A percentile compares a stretch with the other conserved stretches of the same genome.
These are phyloP conservation scores for Phyto melanocephala DNA, from an alignment of 2,888 invertebrate genomes.

Conservation along the genomic window DNA sequence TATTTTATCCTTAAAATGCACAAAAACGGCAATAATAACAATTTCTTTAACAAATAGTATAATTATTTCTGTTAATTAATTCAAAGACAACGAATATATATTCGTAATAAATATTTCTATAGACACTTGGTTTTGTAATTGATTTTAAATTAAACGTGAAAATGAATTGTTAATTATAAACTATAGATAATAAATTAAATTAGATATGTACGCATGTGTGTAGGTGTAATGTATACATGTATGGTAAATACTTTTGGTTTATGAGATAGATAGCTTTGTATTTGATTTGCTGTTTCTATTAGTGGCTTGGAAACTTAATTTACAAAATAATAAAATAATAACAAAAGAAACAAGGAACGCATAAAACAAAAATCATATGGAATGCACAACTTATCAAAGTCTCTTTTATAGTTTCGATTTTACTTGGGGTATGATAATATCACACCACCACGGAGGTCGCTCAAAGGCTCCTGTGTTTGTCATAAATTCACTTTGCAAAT, in stretches of 20 bases:
- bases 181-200: too few species aligned
- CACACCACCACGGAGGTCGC: slow-evolving; percentile 87
- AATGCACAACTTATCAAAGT: not conserved
- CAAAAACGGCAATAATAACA: slow-evolving; percentile 56
- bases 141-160: not conserved
- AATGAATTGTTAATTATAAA: too few species aligned
- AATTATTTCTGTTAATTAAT: slow-evolving; percentile 32
- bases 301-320: not conserved
- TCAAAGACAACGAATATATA: not conserved
- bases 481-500: slow-evolving; percentile 86
- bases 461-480: slow-evolving; percentile 85
- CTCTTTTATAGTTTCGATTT: slow-evolving; percentile 75
- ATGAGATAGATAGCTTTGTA: not conserved
- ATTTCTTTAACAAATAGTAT: slow-evolving; percentile 37
- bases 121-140: not conserved
- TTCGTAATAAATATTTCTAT: not conserved
- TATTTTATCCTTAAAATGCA: slow-evolving; percentile 26
- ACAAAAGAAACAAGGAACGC: not conserved
- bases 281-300: not conserved
- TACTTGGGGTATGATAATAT: slow-evolving; percentile 78
- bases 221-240: not conserved
- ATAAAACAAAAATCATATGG: not conserved
- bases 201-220: not conserved
- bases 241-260: not conserved
- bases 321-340: not conserved